Evolutionary conservation across 2,888 invertebrate species (phyloP).

Genomic region (Autographa pulchrina): DNA sequence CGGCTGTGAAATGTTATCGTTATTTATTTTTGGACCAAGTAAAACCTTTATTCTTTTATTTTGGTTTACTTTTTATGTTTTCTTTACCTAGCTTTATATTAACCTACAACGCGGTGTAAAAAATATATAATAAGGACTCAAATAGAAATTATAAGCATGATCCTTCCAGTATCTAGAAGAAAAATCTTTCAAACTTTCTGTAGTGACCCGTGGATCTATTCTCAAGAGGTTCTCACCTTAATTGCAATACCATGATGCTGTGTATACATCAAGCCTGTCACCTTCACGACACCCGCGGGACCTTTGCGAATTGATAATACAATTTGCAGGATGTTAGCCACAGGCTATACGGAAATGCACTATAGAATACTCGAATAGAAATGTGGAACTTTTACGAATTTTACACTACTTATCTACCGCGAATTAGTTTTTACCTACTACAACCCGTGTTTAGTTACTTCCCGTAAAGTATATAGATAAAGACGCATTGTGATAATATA

Average conservation of each 20-base stretch:
- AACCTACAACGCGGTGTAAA: too few relatives aligned
- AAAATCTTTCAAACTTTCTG: background rate
- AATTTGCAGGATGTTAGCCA: background rate
- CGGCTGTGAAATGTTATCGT: constrained; percentile 29
- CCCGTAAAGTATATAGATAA: too few relatives aligned
- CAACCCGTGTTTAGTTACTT: too few relatives aligned
- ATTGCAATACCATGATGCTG: background rate
- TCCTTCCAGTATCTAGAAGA: too few relatives aligned
- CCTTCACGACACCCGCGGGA: constrained; percentile 1
- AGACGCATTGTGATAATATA: too few relatives aligned
- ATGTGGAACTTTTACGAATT: background rate
- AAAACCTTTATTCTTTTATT: background rate
- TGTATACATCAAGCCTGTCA: background rate
- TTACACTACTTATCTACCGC: too few relatives aligned
- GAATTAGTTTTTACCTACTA: too few relatives aligned
- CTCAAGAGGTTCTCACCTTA: background rate
- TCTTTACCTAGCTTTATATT: too few relatives aligned
- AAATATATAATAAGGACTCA: too few relatives aligned
- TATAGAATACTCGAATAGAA: background rate
- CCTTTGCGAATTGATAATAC: background rate
- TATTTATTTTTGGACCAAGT: constrained; percentile 26
- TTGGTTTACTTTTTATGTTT: background rate
- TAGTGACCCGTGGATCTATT: background rate
- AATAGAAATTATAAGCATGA: too few relatives aligned
- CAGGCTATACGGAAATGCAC: background rate